Evolutionary conservation across 2,888 invertebrate genomes (phyloP).

Genomic region (Drosophila algonquin): DNA sequence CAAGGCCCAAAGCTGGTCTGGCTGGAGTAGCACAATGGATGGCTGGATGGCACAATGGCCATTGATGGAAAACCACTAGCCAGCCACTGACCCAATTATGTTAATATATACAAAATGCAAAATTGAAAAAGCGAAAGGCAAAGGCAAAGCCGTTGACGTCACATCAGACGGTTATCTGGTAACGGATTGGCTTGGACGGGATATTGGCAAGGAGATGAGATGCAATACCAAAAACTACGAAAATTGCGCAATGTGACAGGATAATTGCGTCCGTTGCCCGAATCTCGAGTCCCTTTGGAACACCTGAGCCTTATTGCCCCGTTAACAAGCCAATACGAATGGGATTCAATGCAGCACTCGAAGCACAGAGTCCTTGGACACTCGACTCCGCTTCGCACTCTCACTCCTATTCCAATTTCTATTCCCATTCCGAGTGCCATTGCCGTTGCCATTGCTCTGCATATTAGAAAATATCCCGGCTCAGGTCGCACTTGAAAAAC

Average conservation of each 20-base stretch:
- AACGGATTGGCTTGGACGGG: not conserved
- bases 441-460: slow-evolving; percentile 55
- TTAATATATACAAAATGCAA: slow-evolving; percentile 44
- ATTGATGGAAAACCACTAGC: slow-evolving; percentile 40
- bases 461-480: slow-evolving; percentile 56
- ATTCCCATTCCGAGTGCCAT: slow-evolving; percentile 20
- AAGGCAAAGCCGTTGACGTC: slow-evolving; percentile 60
- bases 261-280: slow-evolving; percentile 61
- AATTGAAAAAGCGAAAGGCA: slow-evolving; percentile 29
- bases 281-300: slow-evolving; percentile 46
- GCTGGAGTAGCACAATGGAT: slow-evolving; percentile 9
- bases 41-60: slow-evolving; percentile 24
- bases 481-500: slow-evolving; percentile 57
- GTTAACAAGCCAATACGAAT: slow-evolving; percentile 33
- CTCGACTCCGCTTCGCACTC: slow-evolving; percentile 34
- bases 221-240: slow-evolving; percentile 47
- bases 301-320: slow-evolving; percentile 74
- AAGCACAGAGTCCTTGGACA: slow-evolving; percentile 28
- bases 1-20: slow-evolving; percentile 27
- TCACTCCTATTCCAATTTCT: slow-evolving; percentile 39
- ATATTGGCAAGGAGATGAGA: slow-evolving; percentile 19
- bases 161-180: slow-evolving; percentile 31
- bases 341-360: slow-evolving; percentile 39
- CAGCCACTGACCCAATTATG: slow-evolving; percentile 75
- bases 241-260: slow-evolving; percentile 59